Evolutionary conservation across 2,113 vertebrate species (phyloP), one percentile per base, ranked within the genome.

Genomic region (Cebidichthys violaceus): DNA sequence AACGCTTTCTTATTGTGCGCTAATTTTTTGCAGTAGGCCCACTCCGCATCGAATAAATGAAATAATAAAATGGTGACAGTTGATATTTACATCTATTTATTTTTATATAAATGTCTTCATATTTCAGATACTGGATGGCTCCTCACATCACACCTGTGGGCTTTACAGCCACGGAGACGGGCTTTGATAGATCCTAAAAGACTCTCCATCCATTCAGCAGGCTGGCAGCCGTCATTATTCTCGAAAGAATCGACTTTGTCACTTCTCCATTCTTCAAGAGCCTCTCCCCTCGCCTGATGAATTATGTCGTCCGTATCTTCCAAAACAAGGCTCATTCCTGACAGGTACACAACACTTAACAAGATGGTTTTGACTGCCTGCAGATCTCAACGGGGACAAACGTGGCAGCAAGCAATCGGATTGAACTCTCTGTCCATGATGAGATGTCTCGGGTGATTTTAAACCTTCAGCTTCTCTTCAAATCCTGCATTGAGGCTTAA

Each of bases 251-350:
- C 89, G 77, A 89, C 91, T 92, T 95, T 95, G 94, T 95, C 94
- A 95, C 93, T 89, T 93, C 93, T 94, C 94, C 94, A 94, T 95
- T 95, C 92, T 95, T 94, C 93, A 95, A 87, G 90, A 82, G 81
- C 68, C 82, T 88, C 73, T 79, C 81, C 67, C 85, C 80, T 55
- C 75, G 90, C 86, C 93, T 94, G 95, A 95, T 92, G 93, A 94
- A 94, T 93, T 88, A 92, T 85, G 85, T 87, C 74, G 89, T 90
- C 85, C 84, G 92, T 94, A 92, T 95, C 94, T 95, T 89, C 90
- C 83, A 86, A 90, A 94, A 95, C 94, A 94, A 92, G 87, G 83
- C 91, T 93, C 91, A 73, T 83, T 81, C 70, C 82, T 95, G 95
- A 94, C 95, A 95, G 94, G 90, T 92, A 93, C 91, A 95, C 94